A percentile compares a stretch with the other conserved stretches of the same genome.
phyloP scores from a whole-genome alignment of 1,140 invertebrate genomes.

The Drosophila ironensis region DNA sequence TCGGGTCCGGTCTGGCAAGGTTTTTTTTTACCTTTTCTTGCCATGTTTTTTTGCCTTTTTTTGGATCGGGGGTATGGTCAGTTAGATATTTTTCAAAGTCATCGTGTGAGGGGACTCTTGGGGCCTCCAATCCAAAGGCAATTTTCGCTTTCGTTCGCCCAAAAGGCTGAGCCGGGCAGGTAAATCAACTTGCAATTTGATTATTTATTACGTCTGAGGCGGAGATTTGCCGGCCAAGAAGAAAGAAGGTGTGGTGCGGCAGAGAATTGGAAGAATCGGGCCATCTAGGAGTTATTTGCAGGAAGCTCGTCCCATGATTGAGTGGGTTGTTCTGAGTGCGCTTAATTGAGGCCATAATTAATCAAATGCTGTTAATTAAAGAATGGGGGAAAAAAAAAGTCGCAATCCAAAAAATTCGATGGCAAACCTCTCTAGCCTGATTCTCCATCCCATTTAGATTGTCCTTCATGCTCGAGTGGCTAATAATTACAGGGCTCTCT shows the following conservation, averaged over 20 bases:
- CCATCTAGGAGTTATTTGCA: constrained; percentile 21
- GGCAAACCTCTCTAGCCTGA: neutral
- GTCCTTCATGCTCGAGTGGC: constrained; percentile 1
- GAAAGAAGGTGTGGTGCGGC: neutral
- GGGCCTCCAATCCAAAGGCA: constrained; percentile 59
- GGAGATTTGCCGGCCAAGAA: constrained; percentile 11
- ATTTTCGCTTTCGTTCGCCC: constrained; percentile 71
- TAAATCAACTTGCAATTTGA: constrained; percentile 73
- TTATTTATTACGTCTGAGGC: constrained; percentile 65
- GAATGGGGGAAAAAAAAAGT: constrained; percentile 30
- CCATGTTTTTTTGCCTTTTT: neutral
- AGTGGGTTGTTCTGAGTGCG: constrained; percentile 55
- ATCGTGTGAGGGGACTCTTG: constrained; percentile 50
- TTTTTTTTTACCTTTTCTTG: too few species aligned
- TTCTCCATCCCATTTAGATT: constrained; percentile 1
- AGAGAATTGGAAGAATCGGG: neutral
- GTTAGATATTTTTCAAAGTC: constrained; percentile 76
- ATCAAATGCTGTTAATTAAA: constrained; percentile 74
- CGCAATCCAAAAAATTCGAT: constrained; percentile 1
- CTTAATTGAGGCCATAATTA: constrained; percentile 61
- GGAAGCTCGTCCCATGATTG: constrained; percentile 55
- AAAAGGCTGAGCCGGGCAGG: constrained; percentile 36
- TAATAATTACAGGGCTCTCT: constrained; percentile 36
- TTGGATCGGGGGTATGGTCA: constrained; percentile 11
- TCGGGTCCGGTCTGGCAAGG: constrained; percentile 23